Percentiles rank a stretch among this genome's conserved stretches.
These are phyloP conservation scores for Archaeoteleia sp. DNA, from an alignment of 2,888 invertebrate genomes.

Conservation along the genomic window DNA sequence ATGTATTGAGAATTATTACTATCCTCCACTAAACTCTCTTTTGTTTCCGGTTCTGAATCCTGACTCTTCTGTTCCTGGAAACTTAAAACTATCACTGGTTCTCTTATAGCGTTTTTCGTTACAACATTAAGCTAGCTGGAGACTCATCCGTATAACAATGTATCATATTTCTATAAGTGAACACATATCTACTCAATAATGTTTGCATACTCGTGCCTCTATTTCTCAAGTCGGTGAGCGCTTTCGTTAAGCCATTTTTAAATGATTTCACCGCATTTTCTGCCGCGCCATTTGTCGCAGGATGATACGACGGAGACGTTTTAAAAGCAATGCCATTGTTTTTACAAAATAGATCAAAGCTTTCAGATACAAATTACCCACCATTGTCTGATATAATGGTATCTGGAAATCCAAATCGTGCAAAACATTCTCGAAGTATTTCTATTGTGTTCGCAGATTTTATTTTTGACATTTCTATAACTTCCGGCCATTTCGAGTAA, in stretches of 20 bases:
- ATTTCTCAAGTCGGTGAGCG: no score
- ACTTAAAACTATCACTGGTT: no score
- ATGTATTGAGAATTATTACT: no score
- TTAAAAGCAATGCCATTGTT: constrained; percentile 29
- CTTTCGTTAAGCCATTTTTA: constrained; percentile 11
- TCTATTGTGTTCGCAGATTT: constrained; percentile 18
- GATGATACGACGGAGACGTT: constrained; percentile 33
- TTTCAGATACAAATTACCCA: constrained; percentile 26
- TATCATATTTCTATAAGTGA: no score
- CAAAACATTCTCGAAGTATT: constrained; percentile 33
- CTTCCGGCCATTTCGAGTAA: constrained; percentile 49
- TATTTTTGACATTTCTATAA: constrained; percentile 33
- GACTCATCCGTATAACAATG: no score
- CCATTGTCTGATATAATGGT: constrained; percentile 48
- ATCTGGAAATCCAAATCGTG: constrained; percentile 38
- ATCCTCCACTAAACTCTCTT: no score
- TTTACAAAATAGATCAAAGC: constrained; percentile 24
- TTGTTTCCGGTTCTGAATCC: no score
- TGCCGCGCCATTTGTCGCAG: constrained; percentile 33
- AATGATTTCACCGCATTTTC: constrained; percentile 45
- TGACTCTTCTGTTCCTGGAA: no score
- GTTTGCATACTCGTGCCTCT: no score
- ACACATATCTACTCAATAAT: no score
- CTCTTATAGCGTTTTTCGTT: no score
- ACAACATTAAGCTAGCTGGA: no score